Evolutionary conservation across 2,797 vertebrate genomes (phyloP), one percentile per base, ranked within the genome.

Genomic region (Phylloscopus collybita): DNA sequence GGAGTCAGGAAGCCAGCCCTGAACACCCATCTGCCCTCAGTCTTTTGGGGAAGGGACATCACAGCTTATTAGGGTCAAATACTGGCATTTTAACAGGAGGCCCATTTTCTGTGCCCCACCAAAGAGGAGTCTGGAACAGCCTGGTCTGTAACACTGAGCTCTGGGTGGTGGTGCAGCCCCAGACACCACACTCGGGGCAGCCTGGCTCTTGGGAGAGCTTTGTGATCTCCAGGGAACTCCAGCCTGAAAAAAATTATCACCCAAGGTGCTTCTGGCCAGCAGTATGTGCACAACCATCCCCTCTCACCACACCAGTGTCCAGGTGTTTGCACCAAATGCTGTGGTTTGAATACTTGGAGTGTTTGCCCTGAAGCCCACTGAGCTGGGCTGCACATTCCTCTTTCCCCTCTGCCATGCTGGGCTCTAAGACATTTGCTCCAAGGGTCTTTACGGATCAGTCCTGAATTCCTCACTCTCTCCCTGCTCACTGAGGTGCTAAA

Each of bases 21-120:
- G 88, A 83, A 89, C 86, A 94, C 45, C 84, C 51, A 85, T 11
- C 76, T 86, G 62, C n/a, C 71, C 80, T 80, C 73, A 60, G 86
- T 36, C 74, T 67, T 78, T 42, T 1, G 3, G 75, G 78, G 38
- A 82, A 94, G 92, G 71, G 75, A 83, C 72, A 82, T 95, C 86
- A 97, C 93, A 95, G 95, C 86, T 96, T 95, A 82, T 87, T 65
- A 94, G 74, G 84, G 69, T 87, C 78, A 91, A 79, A 95, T 67
- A 92, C 90, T 92, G 94, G 86, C 90, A 95, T n/a, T 61, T 90
- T 54, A 59, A 56, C 0, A 82, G 40, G 82, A 90, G 67, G 67
- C 16, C n/a, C 64, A 81, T 50, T 53, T 94, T 73, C 60, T 38
- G n/a, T 60, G 54, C 47, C 73, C 57, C 29, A 30, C 21, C 74